Base-by-base conservation (phyloP, 2,888 invertebrate genomes). In the Netelia inedita region DNA sequence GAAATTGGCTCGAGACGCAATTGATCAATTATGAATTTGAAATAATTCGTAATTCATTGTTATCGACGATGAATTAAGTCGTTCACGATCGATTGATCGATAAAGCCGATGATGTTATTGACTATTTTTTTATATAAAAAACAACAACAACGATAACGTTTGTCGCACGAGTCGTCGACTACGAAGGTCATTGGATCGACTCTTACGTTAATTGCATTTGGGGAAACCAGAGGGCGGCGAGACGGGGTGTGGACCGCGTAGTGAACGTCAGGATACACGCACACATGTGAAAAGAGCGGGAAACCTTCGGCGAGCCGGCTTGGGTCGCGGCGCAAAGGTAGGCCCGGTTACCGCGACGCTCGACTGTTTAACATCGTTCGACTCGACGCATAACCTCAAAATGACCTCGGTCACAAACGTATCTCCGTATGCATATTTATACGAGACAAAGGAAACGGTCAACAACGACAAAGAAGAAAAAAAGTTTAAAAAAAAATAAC, bases 221-320 rank as follows among this genome's bases (percentile, higher is more conserved):
- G 53, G 53, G 53, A 53, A 53, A 53, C 11, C 8, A 53, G 53
- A n/a, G 53, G n/a, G 53, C n/a, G n/a, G n/a, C 11, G 53, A 14
- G n/a, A 5, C 10, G 53, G 53, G 53, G 14, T n/a, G 53, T 11
- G 53, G 14, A 8, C 6, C 2, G 46, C 14, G 46, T 53, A 19
- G 35, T 9, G 63, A 5, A 75, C 41, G 55, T 10, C 41, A 9
- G 21, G 41, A 75, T 11, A n/a, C 21, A 55, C 16, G 50, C 9
- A 35, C 66, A 43, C 73, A 79, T 78, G 79, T 79, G 81, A 69
- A 82, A 81, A 83, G 79, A 78, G 85, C 85, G 83, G 86, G 86
- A 85, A 86, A 84, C 78, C 68, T 53, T 43, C 66, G 65, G 76
- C 35, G 35, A 3, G 35, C 81, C 80, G 85, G 83, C 81, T 78